phyloP scores from a whole-genome alignment of 2,797 vertebrate genomes.

The Onychomys leucogaster region DNA sequence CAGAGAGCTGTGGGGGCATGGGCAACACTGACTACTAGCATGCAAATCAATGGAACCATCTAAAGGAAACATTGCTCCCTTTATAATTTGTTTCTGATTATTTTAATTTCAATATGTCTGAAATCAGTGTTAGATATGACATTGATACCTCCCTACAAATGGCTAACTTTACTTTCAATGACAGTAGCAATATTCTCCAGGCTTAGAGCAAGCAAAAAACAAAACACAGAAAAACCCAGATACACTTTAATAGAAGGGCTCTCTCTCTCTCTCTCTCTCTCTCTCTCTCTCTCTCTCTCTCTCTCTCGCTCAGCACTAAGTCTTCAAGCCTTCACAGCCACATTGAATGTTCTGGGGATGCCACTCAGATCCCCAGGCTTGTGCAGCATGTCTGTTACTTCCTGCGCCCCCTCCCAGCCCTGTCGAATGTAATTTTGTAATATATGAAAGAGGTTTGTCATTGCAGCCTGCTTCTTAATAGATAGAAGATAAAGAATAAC shows the following conservation, averaged over 20 bases:
- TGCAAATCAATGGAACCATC: accelerated
- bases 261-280: too few relatives aligned
- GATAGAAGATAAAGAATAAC: neutral
- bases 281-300: too few relatives aligned
- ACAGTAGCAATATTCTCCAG: neutral
- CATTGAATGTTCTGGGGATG: neutral
- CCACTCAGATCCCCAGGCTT: neutral
- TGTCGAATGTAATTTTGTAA: neutral
- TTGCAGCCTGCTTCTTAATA: neutral
- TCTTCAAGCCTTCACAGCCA: neutral
- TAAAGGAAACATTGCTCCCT: neutral
- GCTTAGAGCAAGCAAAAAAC: neutral
- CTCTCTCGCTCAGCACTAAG: neutral
- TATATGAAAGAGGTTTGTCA: neutral
- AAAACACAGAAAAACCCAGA: neutral
- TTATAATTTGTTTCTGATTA: conserved; percentile 39
- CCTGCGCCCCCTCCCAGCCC: neutral
- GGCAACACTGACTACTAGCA: neutral
- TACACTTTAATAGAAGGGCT: neutral
- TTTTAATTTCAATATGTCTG: neutral
- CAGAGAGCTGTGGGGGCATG: neutral
- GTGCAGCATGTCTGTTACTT: neutral
- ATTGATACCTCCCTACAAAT: neutral
- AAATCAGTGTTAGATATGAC: too few relatives aligned
- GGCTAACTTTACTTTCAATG: neutral